Base-by-base conservation (phyloP, 1,140 invertebrate species). In the Drosophila subobscura region DNA sequence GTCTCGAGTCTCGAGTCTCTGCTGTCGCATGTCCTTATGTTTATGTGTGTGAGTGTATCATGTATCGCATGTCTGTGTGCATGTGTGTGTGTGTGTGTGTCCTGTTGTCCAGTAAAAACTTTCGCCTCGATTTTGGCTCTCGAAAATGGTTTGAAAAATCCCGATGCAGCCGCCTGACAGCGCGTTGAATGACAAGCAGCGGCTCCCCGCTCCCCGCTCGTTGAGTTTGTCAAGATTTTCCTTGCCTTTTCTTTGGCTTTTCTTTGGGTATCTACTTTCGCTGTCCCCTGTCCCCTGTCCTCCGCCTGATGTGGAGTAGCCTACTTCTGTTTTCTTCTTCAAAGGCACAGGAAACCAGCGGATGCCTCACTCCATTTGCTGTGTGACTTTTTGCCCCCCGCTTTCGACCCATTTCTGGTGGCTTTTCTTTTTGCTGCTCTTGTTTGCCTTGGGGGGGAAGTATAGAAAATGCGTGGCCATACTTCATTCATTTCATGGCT, bases 401-500 rank as follows among this genome's bases (percentile, higher is more conserved):
- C 47, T 56, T 49, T 8, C 66, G 33, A 2, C 33, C 10, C 33
- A 37, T 37, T 56, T 53, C 1, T 54, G 25, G 14, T 14, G 25
- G 16, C 12, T 52, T 77, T 75, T 63, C 74, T 68, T 80, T 80
- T 86, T 79, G 76, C 61, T 72, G 61, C 81, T 70, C 67, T 63
- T 75, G 72, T 83, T 83, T 78, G 79, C 70, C 75, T 70, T 83
- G 16, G 16, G 16, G 47, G 67, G 74, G 47, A 68, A 10, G 33
- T 4, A 65, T 63, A 78, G 59, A 83, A 51, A 61, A 47, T 42
- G 56, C 46, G 41, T 55, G 64, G 70, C 75, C 79, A 74, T 75
- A 84, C 81, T 85, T 81, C 71, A 86, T 85, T 86, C 77, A 80
- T 85, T 85, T 85, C 81, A 77, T 88, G 78, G 83, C 74, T 86